A percentile compares a stretch with the other conserved stretches of the same genome.
phyloP scores from a whole-genome alignment of 2,113 vertebrate species.

The Trematomus loennbergii region DNA sequence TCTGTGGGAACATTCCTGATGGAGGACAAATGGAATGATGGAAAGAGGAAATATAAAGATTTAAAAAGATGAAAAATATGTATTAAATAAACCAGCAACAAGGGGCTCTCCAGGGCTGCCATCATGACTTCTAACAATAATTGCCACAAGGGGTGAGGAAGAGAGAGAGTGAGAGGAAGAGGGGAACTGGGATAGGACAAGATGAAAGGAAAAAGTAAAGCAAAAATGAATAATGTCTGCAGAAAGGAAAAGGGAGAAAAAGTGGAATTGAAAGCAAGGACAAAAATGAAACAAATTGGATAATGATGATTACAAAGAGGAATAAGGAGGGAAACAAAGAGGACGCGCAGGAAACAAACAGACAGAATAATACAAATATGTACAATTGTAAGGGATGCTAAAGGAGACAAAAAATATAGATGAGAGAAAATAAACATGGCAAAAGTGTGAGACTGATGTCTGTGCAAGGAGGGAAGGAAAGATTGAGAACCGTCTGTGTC shows the following conservation, averaged over 20 bases:
- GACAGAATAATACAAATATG: neutral
- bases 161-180: neutral
- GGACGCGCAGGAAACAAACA: conserved; percentile 8
- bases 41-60: conserved; percentile 55
- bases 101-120: conserved; percentile 12
- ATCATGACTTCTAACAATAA: conserved; percentile 48
- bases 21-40: conserved; percentile 51
- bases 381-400: neutral
- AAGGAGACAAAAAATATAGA: neutral
- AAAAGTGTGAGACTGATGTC: neutral
- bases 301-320: conserved; percentile 27
- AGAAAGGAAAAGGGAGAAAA: conserved; percentile 19
- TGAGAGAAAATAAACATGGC: neutral
- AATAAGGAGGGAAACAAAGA: neutral
- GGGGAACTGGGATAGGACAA: neutral
- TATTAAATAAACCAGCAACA: neutral
- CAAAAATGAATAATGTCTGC: conserved; percentile 39
- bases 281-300: conserved; percentile 28
- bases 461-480: neutral
- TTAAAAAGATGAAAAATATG: conserved; percentile 10
- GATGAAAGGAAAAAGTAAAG: conserved; percentile 53
- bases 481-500: neutral
- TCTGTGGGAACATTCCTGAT: conserved; percentile 57
- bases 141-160: neutral
- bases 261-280: conserved; percentile 19